phyloP scores from a whole-genome alignment of 2,113 vertebrate species.

The Oryzias javanicus region DNA sequence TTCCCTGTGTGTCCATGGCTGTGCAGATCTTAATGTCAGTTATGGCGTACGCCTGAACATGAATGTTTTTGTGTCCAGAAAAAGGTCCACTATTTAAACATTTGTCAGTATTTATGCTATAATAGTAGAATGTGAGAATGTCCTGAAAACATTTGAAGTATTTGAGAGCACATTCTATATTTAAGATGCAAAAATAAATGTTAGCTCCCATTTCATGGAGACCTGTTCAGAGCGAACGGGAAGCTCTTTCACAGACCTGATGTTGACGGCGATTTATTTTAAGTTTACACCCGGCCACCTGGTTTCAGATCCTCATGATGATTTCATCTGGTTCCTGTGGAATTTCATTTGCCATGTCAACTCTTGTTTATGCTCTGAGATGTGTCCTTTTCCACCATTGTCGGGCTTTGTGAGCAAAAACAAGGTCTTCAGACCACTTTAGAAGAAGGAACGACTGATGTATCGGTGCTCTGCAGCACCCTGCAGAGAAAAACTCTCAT shows the following conservation, averaged over 20 bases:
- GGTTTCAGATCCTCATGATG: neutral
- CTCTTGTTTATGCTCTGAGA: neutral
- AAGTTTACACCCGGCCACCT: constrained; percentile 42
- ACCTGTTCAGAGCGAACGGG: neutral
- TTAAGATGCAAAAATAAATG: constrained; percentile 59
- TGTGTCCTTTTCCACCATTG: neutral
- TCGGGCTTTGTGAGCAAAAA: neutral
- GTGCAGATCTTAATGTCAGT: constrained; percentile 84
- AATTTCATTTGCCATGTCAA: constrained; percentile 19
- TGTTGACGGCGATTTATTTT: neutral
- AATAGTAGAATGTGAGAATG: constrained; percentile 34
- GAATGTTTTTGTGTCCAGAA: neutral
- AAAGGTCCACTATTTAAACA: neutral
- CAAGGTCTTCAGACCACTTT: neutral
- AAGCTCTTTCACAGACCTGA: constrained; percentile 4
- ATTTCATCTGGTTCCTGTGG: constrained; percentile 14
- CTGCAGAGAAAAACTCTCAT: neutral
- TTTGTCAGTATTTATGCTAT: constrained; percentile 39
- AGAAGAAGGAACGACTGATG: neutral
- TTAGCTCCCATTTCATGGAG: constrained; percentile 11
- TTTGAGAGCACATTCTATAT: constrained; percentile 8
- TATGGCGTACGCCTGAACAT: constrained; percentile 66
- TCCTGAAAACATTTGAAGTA: constrained; percentile 37
- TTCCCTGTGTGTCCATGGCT: constrained; percentile 92
- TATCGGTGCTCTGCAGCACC: neutral